These are phyloP conservation scores for Parauchenoglanis punctatus DNA, from an alignment of 2,797 vertebrate genomes.

Conservation along the genomic window DNA sequence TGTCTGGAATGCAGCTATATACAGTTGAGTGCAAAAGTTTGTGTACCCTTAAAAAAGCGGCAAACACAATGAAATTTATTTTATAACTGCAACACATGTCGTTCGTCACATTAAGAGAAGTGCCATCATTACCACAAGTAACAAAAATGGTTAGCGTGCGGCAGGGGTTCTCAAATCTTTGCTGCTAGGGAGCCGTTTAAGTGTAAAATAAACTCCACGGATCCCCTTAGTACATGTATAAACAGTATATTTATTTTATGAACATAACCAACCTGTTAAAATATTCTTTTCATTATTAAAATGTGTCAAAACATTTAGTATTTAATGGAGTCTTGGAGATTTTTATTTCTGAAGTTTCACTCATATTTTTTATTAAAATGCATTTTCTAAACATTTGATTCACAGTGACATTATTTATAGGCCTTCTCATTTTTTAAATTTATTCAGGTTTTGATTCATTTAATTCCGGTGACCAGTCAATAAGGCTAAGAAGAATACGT, in stretches of 20 bases:
- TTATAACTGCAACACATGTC: background rate
- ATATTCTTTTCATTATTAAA: background rate
- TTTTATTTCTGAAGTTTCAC: background rate
- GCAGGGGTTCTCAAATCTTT: background rate
- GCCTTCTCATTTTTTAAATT: background rate
- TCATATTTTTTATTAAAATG: background rate
- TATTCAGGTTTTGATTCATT: background rate
- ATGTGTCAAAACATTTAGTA: background rate
- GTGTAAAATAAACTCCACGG: background rate
- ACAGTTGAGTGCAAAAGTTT: background rate
- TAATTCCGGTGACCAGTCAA: background rate
- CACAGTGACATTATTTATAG: background rate
- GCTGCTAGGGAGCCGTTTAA: background rate
- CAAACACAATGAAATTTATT: background rate
- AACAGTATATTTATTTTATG: background rate
- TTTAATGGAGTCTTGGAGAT: background rate
- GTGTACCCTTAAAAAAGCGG: background rate
- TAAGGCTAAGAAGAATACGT: background rate
- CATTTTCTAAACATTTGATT: background rate
- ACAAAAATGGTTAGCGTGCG: background rate
- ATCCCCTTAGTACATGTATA: background rate
- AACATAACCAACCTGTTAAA: background rate
- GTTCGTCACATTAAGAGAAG: background rate
- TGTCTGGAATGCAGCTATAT: background rate
- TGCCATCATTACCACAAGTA: background rate